Percentiles rank a stretch among this genome's conserved stretches.
Conservation (phyloP, 2,113 vertebrate genomes). For the Tyto alba region DNA sequence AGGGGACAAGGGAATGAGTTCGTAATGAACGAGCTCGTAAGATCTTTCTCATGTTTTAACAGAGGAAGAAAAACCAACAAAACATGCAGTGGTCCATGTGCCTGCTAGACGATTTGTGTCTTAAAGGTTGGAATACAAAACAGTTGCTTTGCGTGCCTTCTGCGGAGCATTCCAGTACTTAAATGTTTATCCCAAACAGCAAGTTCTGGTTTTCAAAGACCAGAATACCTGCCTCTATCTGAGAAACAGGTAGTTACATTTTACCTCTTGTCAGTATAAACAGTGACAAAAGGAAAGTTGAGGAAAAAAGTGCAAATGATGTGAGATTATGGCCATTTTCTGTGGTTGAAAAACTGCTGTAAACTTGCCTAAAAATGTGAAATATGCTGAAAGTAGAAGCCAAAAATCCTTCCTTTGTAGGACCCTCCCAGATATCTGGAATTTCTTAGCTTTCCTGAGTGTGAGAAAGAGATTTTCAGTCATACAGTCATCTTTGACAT, state of each 20-base stretch:
- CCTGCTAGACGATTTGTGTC: background rate
- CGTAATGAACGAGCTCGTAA: background rate
- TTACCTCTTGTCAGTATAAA: background rate
- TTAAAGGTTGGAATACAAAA: background rate
- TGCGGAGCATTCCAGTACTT: background rate
- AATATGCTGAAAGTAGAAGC: slow-evolving; percentile 36
- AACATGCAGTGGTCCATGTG: background rate
- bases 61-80: background rate
- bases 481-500: background rate
- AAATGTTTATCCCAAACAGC: background rate
- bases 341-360: background rate
- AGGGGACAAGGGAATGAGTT: background rate
- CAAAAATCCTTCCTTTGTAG: slow-evolving; percentile 25
- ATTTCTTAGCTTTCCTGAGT: slow-evolving; percentile 6
- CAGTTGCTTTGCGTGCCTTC: background rate
- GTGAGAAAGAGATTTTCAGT: background rate
- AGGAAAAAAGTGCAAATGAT: background rate
- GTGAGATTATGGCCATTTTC: background rate
- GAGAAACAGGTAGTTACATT: background rate
- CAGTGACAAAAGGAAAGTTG: background rate
- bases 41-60: background rate
- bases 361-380: slow-evolving; percentile 54
- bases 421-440: slow-evolving; percentile 25
- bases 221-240: background rate
- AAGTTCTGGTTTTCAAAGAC: background rate